Percentiles rank a stretch among this genome's conserved stretches.
Conservation (phyloP, 2,888 invertebrate genomes). For the Leucozona laternaria region DNA sequence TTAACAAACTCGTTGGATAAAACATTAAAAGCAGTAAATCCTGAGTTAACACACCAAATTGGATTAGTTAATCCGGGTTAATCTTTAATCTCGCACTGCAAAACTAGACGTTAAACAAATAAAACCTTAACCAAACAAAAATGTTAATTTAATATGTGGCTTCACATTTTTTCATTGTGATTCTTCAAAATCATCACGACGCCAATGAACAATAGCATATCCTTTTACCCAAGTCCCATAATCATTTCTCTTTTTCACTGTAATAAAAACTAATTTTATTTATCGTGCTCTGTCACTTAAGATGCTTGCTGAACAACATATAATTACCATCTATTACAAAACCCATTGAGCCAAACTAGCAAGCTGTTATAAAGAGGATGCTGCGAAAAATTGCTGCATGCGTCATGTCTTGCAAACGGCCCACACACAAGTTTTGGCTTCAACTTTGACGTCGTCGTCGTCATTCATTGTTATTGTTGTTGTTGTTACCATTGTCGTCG, state of each 20-base stretch:
- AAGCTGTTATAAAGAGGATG: conserved; percentile 35
- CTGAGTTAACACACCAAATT: no score
- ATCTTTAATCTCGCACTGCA: no score
- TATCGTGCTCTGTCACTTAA: conserved; percentile 61
- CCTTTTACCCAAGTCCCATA: conserved; percentile 37
- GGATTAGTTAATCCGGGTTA: no score
- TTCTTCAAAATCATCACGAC: not conserved
- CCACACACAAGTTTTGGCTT: conserved; percentile 51
- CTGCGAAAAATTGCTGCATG: conserved; percentile 55
- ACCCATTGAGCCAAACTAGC: conserved; percentile 55
- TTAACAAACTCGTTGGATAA: no score
- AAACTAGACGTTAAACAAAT: no score
- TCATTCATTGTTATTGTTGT: conserved; percentile 7
- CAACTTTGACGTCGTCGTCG: conserved; percentile 21
- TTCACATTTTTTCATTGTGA: not conserved
- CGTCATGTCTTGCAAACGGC: conserved; percentile 55
- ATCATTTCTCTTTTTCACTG: conserved; percentile 37
- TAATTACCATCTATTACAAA: conserved; percentile 73
- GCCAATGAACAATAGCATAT: conserved; percentile 17
- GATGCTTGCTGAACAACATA: conserved; percentile 56
- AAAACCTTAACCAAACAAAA: not conserved
- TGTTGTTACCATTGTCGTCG: conserved; percentile 22
- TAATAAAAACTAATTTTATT: conserved; percentile 57
- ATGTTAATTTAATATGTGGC: not conserved
- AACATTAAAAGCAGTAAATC: no score